A percentile compares a stretch with the other conserved stretches of the same genome.
These are phyloP conservation scores for Tichodroma muraria DNA, from an alignment of 2,113 vertebrate genomes.

Conservation along the genomic window DNA sequence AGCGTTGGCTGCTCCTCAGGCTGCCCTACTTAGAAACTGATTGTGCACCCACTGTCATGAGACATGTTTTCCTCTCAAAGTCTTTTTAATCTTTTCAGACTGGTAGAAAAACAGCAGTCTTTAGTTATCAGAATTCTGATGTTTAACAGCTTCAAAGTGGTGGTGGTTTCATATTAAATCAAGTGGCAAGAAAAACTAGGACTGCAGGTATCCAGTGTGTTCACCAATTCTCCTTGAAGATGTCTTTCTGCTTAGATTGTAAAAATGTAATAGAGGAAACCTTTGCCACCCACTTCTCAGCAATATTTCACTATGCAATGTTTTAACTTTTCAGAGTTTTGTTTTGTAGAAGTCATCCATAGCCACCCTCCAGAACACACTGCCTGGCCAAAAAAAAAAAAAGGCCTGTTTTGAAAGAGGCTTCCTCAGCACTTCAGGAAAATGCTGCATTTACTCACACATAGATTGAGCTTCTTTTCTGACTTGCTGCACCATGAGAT, in stretches of 20 bases:
- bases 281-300: not conserved
- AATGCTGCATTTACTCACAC: not conserved
- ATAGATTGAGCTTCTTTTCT: not conserved
- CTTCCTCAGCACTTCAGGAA: not conserved
- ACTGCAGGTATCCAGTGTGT: slow-evolving; percentile 11
- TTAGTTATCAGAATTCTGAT: slow-evolving; percentile 48
- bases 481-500: not conserved
- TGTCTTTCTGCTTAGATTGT: not conserved
- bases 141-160: slow-evolving; percentile 57
- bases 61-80: slow-evolving; percentile 36
- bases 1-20: slow-evolving; percentile 31
- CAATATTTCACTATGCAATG: not conserved
- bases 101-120: slow-evolving; percentile 33
- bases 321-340: not conserved
- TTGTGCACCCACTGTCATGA: slow-evolving; percentile 47
- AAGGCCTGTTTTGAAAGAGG: not conserved
- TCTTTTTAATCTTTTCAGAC: slow-evolving; percentile 60
- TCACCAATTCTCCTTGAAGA: slow-evolving; percentile 47
- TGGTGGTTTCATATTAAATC: slow-evolving; percentile 39
- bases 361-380: not conserved
- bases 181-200: slow-evolving; percentile 20
- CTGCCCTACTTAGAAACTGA: slow-evolving; percentile 59
- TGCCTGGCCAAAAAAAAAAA: not conserved
- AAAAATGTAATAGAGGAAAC: not conserved
- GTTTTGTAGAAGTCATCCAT: not conserved